Conservation (phyloP, 2,888 invertebrate species). For the Cenopis cana region DNA sequence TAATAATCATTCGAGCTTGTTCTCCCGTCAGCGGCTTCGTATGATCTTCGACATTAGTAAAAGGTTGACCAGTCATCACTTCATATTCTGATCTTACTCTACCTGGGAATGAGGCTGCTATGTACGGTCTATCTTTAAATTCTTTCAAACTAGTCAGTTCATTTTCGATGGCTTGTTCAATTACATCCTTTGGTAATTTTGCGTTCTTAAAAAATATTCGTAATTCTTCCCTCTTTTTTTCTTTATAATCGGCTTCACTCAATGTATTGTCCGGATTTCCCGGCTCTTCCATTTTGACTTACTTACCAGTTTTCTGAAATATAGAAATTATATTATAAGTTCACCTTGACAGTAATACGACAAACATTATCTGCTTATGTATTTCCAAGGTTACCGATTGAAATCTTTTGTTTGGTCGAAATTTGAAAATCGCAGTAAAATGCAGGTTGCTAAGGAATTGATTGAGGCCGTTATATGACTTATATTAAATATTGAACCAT, state of each 20-base stretch:
- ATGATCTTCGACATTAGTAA: conserved; percentile 68
- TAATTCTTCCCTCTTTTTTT: conserved; percentile 69
- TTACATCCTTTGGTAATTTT: conserved; percentile 63
- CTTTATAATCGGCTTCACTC: conserved; percentile 59
- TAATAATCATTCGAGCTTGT: conserved; percentile 68
- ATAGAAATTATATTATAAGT: conserved; percentile 30
- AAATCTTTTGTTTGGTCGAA: conserved; percentile 60
- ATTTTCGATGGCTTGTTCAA: conserved; percentile 73
- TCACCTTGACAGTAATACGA: conserved; percentile 39
- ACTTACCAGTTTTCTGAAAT: conserved; percentile 19
- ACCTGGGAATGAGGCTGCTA: conserved; percentile 68
- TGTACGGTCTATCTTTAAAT: conserved; percentile 62
- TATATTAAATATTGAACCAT: background rate
- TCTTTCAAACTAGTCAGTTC: conserved; percentile 66
- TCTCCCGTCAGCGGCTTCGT: conserved; percentile 64
- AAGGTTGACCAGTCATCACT: conserved; percentile 80
- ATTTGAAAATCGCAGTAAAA: conserved; percentile 50
- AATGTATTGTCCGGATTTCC: conserved; percentile 52
- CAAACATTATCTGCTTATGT: conserved; percentile 46
- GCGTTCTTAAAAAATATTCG: conserved; percentile 68
- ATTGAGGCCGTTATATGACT: background rate
- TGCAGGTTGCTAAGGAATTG: conserved; percentile 25
- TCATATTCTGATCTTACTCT: conserved; percentile 73
- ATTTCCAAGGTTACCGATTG: conserved; percentile 57
- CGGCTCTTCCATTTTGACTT: conserved; percentile 57